Conservation (phyloP, 2,797 vertebrate genomes). For the Tarsius wallacei region DNA sequence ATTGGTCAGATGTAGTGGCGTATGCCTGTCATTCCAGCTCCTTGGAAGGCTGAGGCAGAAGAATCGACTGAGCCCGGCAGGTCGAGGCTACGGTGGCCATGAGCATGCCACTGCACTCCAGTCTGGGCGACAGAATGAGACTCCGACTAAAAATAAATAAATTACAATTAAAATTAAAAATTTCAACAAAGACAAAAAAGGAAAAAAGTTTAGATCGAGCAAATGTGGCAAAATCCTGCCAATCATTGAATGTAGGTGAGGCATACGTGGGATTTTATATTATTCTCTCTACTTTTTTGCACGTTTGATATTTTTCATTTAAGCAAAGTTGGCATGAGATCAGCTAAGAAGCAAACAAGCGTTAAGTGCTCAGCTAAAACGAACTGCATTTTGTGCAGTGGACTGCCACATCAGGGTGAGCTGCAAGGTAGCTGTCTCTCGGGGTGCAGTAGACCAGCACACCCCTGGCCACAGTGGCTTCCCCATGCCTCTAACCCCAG, state of each 20-base stretch:
- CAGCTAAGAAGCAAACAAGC: neutral
- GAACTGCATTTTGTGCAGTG: neutral
- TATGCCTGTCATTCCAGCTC: too few species aligned
- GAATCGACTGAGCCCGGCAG: too few species aligned
- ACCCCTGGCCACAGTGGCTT: neutral
- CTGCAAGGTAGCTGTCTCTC: neutral
- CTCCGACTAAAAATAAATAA: too few species aligned
- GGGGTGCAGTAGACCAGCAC: rapidly evolving
- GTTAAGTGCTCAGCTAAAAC: neutral
- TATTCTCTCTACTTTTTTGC: neutral
- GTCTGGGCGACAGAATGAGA: too few species aligned
- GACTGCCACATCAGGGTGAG: neutral
- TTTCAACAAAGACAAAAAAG: constrained; percentile 12
- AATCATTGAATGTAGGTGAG: neutral
- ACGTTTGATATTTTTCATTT: constrained; percentile 17
- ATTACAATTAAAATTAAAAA: neutral
- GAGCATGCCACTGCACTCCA: too few species aligned
- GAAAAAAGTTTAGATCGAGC: neutral
- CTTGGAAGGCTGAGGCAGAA: too few species aligned
- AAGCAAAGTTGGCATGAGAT: neutral
- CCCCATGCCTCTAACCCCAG: neutral
- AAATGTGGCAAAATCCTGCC: neutral
- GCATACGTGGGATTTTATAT: neutral
- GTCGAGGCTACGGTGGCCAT: too few species aligned
- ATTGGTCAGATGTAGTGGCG: too few species aligned